Percentiles rank a stretch among this genome's conserved stretches.
These are phyloP conservation scores for Tiphia femorata DNA, from an alignment of 2,888 invertebrate species.

Conservation along the genomic window DNA sequence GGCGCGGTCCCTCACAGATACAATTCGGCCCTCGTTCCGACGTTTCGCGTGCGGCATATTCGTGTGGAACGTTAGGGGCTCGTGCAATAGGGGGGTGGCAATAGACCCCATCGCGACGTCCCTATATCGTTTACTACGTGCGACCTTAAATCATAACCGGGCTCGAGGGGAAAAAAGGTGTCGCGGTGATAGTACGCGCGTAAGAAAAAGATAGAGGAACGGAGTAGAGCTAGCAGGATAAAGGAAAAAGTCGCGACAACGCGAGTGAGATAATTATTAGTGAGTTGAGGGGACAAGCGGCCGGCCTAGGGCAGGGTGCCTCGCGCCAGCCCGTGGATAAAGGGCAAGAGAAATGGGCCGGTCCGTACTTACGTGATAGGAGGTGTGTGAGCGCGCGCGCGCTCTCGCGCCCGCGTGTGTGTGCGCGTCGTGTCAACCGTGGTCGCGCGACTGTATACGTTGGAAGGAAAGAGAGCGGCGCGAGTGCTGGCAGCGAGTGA, in stretches of 20 bases:
- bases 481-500: not conserved
- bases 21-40: not conserved
- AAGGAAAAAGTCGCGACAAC: not conserved
- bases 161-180: no score
- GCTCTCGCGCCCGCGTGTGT: constrained; percentile 39
- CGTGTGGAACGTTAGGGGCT: not conserved
- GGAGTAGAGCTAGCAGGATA: not conserved
- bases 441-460: no score
- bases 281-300: no score
- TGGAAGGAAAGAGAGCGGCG: no score
- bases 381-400: constrained; percentile 51
- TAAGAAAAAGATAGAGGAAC: not conserved
- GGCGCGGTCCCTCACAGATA: constrained; percentile 3
- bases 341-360: constrained; percentile 51
- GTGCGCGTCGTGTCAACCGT: constrained; percentile 40
- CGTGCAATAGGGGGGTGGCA: not conserved
- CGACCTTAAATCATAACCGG: not conserved
- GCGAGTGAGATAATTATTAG: no score
- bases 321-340: constrained; percentile 37
- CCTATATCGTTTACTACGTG: not conserved
- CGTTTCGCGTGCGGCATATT: not conserved
- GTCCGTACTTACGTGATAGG: constrained; percentile 55
- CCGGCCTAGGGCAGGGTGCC: no score
- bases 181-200: not conserved
- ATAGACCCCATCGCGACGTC: no score